A percentile compares a stretch with the other conserved stretches of the same genome.
These are phyloP conservation scores for Amiota communis DNA, from an alignment of 2,888 invertebrate genomes.

Conservation along the genomic window DNA sequence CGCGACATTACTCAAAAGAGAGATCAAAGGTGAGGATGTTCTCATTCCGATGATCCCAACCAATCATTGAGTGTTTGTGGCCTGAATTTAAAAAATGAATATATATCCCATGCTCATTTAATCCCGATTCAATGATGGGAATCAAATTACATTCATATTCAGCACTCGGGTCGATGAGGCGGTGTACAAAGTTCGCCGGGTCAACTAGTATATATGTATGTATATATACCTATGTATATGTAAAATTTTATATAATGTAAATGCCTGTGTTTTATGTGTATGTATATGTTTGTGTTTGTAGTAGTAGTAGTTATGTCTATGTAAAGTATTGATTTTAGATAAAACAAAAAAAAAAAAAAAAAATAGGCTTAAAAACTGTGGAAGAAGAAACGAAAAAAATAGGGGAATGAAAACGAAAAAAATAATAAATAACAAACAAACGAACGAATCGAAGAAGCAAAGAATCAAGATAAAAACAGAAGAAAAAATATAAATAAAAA, in stretches of 20 bases:
- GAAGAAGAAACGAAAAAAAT: too few relatives aligned
- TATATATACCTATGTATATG: constrained; percentile 33
- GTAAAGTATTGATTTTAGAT: constrained; percentile 48
- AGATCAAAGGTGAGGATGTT: too few relatives aligned
- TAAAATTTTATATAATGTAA: constrained; percentile 1
- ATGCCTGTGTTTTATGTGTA: constrained; percentile 35
- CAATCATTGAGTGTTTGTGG: too few relatives aligned
- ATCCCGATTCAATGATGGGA: too few relatives aligned
- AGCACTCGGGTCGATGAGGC: too few relatives aligned
- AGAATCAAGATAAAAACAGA: not conserved
- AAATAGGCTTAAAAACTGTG: constrained; percentile 32
- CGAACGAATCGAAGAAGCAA: constrained; percentile 19
- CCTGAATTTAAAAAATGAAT: too few relatives aligned
- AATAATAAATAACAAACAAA: constrained; percentile 24
- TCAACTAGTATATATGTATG: constrained; percentile 25
- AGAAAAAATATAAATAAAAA: not conserved
- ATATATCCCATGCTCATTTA: too few relatives aligned
- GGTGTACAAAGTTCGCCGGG: too few relatives aligned
- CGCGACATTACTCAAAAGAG: too few relatives aligned
- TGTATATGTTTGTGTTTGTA: constrained; percentile 46
- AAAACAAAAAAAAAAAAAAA: not conserved
- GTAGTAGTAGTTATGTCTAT: constrained; percentile 51
- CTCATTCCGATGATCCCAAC: too few relatives aligned
- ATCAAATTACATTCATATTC: too few relatives aligned
- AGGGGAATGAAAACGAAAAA: not conserved